Conservation (phyloP, 2,797 vertebrate species). For the Cottoperca gobio region DNA sequence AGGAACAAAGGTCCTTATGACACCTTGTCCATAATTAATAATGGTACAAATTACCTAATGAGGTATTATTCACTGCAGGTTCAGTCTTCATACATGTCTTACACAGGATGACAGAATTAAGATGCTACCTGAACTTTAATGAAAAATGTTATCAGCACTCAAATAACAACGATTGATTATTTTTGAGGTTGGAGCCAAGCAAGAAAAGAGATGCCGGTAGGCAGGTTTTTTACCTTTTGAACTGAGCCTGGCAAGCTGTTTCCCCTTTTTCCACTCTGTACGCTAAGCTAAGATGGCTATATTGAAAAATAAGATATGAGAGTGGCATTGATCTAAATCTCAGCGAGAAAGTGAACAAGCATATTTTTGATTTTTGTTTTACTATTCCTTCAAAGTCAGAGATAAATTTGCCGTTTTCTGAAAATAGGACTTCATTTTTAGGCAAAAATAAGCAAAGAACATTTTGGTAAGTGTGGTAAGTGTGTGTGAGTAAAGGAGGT, state of each 20-base stretch:
- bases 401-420: no score
- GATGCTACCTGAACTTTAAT: neutral
- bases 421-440: neutral
- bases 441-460: neutral
- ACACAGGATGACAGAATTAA: neutral
- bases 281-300: no score
- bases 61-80: neutral
- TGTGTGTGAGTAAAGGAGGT: no score
- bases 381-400: no score
- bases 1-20: neutral
- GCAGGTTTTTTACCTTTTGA: no score
- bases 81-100: neutral
- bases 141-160: slow-evolving; percentile 21
- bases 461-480: neutral
- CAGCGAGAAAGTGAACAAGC: no score
- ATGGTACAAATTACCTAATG: neutral
- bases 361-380: no score
- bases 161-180: slow-evolving; percentile 27
- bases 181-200: slow-evolving; percentile 26
- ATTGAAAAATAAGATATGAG: no score
- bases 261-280: no score
- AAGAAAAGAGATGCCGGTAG: no score
- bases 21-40: neutral
- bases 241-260: no score
- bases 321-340: no score